Conservation (phyloP, 2,797 vertebrate genomes). For the Esox masquinongy region DNA sequence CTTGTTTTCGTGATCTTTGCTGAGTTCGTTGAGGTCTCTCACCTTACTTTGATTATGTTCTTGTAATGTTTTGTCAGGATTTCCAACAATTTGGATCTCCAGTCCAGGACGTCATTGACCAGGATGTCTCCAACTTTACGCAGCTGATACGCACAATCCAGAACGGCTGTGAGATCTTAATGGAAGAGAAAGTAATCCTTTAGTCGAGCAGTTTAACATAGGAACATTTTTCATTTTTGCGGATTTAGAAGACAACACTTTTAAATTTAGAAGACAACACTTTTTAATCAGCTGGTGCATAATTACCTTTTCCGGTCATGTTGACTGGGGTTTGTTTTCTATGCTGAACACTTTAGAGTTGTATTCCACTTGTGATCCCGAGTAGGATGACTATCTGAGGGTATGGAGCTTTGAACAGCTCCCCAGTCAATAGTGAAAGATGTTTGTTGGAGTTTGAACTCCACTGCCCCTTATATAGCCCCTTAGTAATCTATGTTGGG, state of each 20-base stretch:
- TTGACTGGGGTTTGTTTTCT: not conserved
- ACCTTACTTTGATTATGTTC: slow-evolving; percentile 45
- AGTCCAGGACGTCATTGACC: slow-evolving; percentile 65
- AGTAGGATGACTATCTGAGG: not conserved
- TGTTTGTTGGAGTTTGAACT: slow-evolving; percentile 41
- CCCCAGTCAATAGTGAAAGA: slow-evolving; percentile 47
- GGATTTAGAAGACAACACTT: not conserved
- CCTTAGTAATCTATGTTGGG: slow-evolving; percentile 33
- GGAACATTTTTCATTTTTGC: not conserved
- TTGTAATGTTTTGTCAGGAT: slow-evolving; percentile 62
- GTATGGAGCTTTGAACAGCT: slow-evolving; percentile 1
- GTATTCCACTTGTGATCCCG: not conserved
- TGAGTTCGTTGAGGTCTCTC: slow-evolving; percentile 20
- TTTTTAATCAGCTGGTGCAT: not conserved
- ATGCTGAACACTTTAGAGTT: not conserved
- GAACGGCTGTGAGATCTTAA: slow-evolving; percentile 45
- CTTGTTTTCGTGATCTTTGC: not conserved
- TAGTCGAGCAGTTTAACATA: not conserved
- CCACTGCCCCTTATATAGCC: slow-evolving; percentile 39
- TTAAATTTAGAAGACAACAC: not conserved
- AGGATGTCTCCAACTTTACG: slow-evolving; percentile 66
- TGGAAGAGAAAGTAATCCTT: not conserved
- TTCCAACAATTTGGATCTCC: slow-evolving; percentile 69
- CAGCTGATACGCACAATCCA: slow-evolving; percentile 58
- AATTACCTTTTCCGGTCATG: slow-evolving; percentile 57